A percentile compares a stretch with the other conserved stretches of the same genome.
Evolutionary conservation across 2,113 vertebrate species (phyloP).

Genomic region (Asarcornis scutulata): DNA sequence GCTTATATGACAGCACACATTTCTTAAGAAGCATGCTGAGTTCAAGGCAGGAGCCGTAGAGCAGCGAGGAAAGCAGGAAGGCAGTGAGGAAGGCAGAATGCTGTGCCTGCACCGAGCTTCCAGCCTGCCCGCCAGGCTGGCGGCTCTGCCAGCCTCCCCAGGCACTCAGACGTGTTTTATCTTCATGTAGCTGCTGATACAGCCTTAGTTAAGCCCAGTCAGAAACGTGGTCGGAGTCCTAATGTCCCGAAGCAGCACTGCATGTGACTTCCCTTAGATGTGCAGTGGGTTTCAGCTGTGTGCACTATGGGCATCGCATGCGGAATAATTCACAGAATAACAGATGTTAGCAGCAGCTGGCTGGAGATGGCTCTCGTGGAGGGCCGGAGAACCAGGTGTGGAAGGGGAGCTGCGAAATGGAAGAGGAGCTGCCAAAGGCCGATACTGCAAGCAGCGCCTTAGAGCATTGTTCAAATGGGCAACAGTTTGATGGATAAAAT

Average conservation of each 20-base stretch:
- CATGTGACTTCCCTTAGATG: accelerated
- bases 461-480: background rate
- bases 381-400: background rate
- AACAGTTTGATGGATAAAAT: background rate
- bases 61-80: accelerated
- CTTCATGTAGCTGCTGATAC: background rate
- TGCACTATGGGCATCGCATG: background rate
- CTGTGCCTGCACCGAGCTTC: background rate
- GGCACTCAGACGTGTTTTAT: accelerated
- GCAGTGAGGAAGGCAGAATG: accelerated
- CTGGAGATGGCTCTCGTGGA: background rate
- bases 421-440: background rate
- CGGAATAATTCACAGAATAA: accelerated
- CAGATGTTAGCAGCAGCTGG: accelerated
- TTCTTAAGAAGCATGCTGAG: background rate
- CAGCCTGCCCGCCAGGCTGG: background rate
- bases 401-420: background rate
- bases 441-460: accelerated
- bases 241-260: background rate
- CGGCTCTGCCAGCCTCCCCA: background rate
- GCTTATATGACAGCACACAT: background rate
- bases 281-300: accelerated
- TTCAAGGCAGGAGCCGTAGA: background rate
- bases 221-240: background rate
- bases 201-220: background rate